Conservation (phyloP, 2,797 vertebrate species). For the Chelmon rostratus region DNA sequence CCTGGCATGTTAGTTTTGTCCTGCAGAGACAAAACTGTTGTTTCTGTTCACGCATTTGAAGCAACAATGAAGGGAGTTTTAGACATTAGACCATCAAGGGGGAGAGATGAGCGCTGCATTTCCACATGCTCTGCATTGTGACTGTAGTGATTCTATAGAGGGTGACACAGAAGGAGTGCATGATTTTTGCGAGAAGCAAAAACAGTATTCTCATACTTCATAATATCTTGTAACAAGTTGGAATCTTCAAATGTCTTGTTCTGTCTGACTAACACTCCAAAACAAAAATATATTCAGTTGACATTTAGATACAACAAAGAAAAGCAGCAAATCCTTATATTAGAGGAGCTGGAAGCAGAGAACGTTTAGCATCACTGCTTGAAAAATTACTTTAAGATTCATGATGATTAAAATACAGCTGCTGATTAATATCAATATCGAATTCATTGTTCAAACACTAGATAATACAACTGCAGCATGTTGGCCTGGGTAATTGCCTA, state of each 20-base stretch:
- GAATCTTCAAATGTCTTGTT: not conserved
- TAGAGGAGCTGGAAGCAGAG: not conserved
- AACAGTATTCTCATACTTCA: not conserved
- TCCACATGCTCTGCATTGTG: not conserved
- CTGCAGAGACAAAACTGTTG: too few relatives aligned
- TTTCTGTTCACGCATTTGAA: not conserved
- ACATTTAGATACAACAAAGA: not conserved
- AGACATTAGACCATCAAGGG: not conserved
- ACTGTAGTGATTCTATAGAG: not conserved
- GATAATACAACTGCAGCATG: not conserved
- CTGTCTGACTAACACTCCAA: not conserved
- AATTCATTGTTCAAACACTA: not conserved
- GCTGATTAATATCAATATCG: not conserved
- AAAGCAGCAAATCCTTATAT: not conserved
- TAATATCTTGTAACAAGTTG: not conserved
- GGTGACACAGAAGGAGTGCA: not conserved
- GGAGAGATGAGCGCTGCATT: not conserved
- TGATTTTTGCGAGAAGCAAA: not conserved
- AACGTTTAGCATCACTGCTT: not conserved
- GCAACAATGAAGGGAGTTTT: not conserved
- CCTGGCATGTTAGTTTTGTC: too few relatives aligned
- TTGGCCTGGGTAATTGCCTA: not conserved
- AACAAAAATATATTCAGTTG: not conserved
- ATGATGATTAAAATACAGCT: not conserved
- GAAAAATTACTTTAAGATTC: not conserved